Base-by-base conservation (phyloP, 2,797 vertebrate genomes). In the Pangasius krempfi region DNA sequence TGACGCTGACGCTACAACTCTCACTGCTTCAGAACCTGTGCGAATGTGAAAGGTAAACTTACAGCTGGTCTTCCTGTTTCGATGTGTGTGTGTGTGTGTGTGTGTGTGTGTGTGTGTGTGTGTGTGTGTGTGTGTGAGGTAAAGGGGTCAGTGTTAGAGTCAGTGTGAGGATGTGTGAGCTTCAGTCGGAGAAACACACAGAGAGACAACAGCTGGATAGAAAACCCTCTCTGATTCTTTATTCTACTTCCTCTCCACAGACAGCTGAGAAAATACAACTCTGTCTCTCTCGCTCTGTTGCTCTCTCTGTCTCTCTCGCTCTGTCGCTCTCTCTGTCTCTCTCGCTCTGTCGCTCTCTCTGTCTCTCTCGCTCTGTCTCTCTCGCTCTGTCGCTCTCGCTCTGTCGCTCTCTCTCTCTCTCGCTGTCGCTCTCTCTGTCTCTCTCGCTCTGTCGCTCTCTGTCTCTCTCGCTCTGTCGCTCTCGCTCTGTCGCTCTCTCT, bases 51-150 rank as follows among this genome's bases (percentile, higher is more conserved):
- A 68, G 33, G 33, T 72, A 22, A 72, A 72, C 68, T 2, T 22
- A 18, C 30, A 18, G 16, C 30, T 70, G 33, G 8, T 1, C 4
- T 68, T n/a, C n/a, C n/a, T 37, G 70, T 44, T 1, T 18, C 7
- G 0, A 0, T 25, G 8, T 27, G 22, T 27, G 40, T 50, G 73
- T 50, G 73, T 76, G 44, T 76, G 73, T 50, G 40, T 75, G 37
- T 47, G 72, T 47, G 40, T 75, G 72, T 75, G 72, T 75, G 72
- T 75, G 40, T 47, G 33, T 72, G 70, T 40, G 37, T 73, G 70
- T 72, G 70, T 40, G 70, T 25, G 66, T 70, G 66, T 70, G 66
- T 70, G 70, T 72, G 70, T 72, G 33, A 44, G 20, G 56, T 58
- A 22, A 58, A 58, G 56, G 56, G 5, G 54, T 56, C 54, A 56